A percentile compares a stretch with the other conserved stretches of the same genome.
Evolutionary conservation across 2,113 vertebrate genomes (phyloP).

Genomic region (Tragelaphus strepsiceros): DNA sequence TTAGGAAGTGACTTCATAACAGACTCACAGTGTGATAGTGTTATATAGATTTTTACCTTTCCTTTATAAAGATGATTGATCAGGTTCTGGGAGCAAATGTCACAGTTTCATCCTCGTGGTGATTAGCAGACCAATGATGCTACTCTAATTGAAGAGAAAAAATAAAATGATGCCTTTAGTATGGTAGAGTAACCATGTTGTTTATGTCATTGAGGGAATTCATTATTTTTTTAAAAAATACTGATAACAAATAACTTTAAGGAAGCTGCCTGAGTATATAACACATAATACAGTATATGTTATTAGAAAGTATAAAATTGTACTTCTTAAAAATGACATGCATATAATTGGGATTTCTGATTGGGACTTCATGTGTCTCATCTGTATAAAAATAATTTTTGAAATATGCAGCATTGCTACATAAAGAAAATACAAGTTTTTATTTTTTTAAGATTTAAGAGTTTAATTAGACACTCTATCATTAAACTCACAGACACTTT

Average conservation of each 20-base stretch:
- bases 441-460: background rate
- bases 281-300: background rate
- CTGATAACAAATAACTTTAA: background rate
- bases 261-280: background rate
- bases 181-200: background rate
- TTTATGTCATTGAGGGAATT: constrained; percentile 26
- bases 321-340: background rate
- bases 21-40: background rate
- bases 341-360: background rate
- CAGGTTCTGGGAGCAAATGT: background rate
- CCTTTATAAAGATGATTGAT: background rate
- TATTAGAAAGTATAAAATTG: background rate
- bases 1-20: constrained; percentile 5
- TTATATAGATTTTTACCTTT: background rate
- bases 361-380: background rate
- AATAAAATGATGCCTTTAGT: background rate
- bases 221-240: background rate
- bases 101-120: background rate
- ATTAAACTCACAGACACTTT: background rate
- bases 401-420: background rate
- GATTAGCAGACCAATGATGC: background rate
- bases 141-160: constrained; percentile 7
- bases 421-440: background rate
- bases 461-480: background rate
- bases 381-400: constrained; percentile 13